Percentiles rank a stretch among this genome's conserved stretches.
phyloP scores from a whole-genome alignment of 2,113 vertebrate species.

The Zosterops japonicus region DNA sequence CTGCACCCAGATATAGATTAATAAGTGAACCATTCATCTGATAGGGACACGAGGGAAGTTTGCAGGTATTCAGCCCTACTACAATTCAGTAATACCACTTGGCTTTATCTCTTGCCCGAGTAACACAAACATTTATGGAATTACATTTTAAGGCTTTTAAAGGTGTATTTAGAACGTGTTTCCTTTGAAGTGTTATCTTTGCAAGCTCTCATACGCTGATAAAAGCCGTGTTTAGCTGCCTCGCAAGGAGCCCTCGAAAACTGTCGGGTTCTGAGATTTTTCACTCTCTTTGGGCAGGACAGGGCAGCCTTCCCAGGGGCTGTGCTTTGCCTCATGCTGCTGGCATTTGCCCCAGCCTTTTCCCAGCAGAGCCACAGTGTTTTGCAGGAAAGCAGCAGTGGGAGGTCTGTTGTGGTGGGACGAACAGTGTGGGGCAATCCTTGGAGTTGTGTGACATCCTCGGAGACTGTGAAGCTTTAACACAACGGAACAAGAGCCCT shows the following conservation, averaged over 20 bases:
- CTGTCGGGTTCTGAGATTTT: neutral
- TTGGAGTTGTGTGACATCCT: neutral
- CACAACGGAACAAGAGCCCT: accelerated
- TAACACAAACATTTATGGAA: slow-evolving; percentile 80
- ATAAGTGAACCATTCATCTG: slow-evolving; percentile 81
- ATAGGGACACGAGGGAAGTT: slow-evolving; percentile 42
- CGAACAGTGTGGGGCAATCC: neutral
- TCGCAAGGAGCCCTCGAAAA: neutral
- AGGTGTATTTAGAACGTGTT: slow-evolving; percentile 68
- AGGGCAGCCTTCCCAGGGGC: neutral
- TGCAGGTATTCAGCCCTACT: slow-evolving; percentile 28
- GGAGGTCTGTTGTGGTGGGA: neutral
- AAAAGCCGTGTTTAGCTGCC: slow-evolving; percentile 27
- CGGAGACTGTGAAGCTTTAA: neutral
- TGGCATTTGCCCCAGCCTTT: neutral
- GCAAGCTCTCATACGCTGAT: slow-evolving; percentile 50
- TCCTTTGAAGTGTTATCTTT: slow-evolving; percentile 82
- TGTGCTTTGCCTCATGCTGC: accelerated
- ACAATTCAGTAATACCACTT: slow-evolving; percentile 53
- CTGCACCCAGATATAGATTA: slow-evolving; percentile 39
- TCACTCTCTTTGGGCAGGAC: neutral
- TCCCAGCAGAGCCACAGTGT: neutral
- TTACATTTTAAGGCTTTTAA: slow-evolving; percentile 69
- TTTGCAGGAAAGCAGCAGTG: neutral
- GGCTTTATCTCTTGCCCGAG: slow-evolving; percentile 63